Conservation (phyloP, 2,113 vertebrate genomes). For the Candoia aspera region DNA sequence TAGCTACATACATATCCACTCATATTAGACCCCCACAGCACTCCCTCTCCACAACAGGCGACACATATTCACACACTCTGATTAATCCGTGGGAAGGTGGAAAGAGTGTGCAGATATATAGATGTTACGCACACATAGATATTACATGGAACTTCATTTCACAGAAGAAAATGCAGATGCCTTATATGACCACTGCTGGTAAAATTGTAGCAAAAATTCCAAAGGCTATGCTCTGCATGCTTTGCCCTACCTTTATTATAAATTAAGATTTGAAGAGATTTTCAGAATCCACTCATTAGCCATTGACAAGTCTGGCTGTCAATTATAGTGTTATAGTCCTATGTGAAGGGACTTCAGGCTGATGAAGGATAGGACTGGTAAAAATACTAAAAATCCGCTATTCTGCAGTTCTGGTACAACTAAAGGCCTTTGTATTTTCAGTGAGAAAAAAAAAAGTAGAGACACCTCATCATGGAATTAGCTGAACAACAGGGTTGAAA, state of each 20-base stretch:
- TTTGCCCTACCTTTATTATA: background rate
- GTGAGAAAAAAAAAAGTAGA: background rate
- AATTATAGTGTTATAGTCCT: background rate
- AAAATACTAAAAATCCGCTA: background rate
- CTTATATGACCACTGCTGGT: background rate
- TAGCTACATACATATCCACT: too few species aligned
- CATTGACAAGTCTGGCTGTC: background rate
- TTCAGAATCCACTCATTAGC: background rate
- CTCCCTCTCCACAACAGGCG: too few species aligned
- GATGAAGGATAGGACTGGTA: background rate
- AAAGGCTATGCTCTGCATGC: background rate
- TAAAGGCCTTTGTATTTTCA: background rate
- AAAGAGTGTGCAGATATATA: too few species aligned
- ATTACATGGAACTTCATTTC: too few species aligned
- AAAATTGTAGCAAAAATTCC: background rate
- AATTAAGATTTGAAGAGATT: background rate
- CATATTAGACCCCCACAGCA: too few species aligned
- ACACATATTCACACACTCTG: too few species aligned
- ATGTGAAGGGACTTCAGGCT: background rate
- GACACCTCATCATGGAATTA: background rate
- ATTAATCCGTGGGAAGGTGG: too few species aligned
- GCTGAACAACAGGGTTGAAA: background rate
- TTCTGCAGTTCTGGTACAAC: background rate
- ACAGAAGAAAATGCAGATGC: background rate
- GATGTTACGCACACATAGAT: too few species aligned